These are phyloP conservation scores for Eucera pruinosa DNA, from an alignment of 2,888 invertebrate species.

Conservation along the genomic window DNA sequence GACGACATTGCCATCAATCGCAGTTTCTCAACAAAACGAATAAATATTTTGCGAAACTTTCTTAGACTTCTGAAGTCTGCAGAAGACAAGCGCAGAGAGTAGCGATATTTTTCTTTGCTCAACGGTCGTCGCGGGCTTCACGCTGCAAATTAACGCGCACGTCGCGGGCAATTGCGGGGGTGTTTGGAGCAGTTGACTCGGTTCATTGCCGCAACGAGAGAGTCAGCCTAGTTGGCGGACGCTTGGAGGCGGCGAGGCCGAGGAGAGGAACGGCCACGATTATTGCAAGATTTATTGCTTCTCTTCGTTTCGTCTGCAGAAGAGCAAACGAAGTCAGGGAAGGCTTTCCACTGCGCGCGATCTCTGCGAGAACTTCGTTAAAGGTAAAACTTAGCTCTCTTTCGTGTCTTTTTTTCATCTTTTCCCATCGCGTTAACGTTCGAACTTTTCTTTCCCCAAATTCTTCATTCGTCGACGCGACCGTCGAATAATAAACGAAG, in stretches of 20 bases:
- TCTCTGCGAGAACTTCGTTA: not conserved
- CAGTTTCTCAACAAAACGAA: too few relatives aligned
- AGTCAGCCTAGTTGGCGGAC: slow-evolving; percentile 72
- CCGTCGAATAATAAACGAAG: too few relatives aligned
- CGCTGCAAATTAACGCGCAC: slow-evolving; percentile 56
- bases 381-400: not conserved
- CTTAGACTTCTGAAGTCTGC: not conserved
- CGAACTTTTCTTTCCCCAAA: slow-evolving; percentile 27
- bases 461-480: not conserved
- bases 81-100: not conserved
- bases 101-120: slow-evolving; percentile 11
- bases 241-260: slow-evolving; percentile 24
- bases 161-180: slow-evolving; percentile 72
- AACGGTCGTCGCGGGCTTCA: slow-evolving; percentile 49
- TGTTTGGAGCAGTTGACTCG: slow-evolving; percentile 75
- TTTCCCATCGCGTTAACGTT: slow-evolving; percentile 19
- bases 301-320: slow-evolving; percentile 69
- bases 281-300: slow-evolving; percentile 79
- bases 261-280: slow-evolving; percentile 56
- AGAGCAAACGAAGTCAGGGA: not conserved
- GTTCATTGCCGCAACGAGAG: slow-evolving; percentile 77
- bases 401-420: not conserved
- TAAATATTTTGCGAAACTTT: too few relatives aligned
- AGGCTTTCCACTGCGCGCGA: not conserved
- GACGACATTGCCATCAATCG: too few relatives aligned